Percentiles rank a stretch among this genome's conserved stretches.
phyloP scores from a whole-genome alignment of 2,113 vertebrate species.

The Labeo catla region DNA sequence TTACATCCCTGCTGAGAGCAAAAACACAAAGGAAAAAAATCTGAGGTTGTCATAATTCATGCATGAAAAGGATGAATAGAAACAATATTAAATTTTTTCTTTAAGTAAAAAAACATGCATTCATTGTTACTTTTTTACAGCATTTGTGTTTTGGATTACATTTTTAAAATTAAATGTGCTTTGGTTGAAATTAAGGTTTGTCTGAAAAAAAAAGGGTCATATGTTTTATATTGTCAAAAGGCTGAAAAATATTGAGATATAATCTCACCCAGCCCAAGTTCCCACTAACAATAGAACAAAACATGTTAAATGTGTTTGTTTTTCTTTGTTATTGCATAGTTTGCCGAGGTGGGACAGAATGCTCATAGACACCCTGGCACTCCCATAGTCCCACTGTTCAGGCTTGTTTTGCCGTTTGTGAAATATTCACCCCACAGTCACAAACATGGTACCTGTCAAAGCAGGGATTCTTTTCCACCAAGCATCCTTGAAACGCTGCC shows the following conservation, averaged over 20 bases:
- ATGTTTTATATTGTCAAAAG: neutral
- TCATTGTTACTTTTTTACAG: neutral
- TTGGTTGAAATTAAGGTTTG: neutral
- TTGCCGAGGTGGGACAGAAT: conserved; percentile 1
- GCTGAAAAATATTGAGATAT: neutral
- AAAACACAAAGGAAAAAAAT: no score
- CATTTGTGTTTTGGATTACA: neutral
- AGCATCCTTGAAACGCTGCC: conserved; percentile 1
- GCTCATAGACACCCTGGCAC: conserved; percentile 26
- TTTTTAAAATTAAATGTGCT: neutral
- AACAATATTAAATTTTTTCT: no score
- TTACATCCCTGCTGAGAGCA: no score
- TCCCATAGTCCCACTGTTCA: conserved; percentile 28
- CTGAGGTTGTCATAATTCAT: no score
- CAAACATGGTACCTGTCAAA: conserved; percentile 29
- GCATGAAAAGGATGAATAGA: no score
- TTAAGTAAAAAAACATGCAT: neutral
- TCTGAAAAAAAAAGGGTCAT: neutral
- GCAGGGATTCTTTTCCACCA: neutral
- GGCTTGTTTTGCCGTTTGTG: conserved; percentile 41
- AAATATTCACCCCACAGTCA: conserved; percentile 23
- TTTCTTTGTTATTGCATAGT: conserved; percentile 45
- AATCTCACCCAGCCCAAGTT: conserved; percentile 2
- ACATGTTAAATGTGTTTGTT: conserved; percentile 49
- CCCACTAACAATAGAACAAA: conserved; percentile 34